phyloP scores from a whole-genome alignment of 2,888 invertebrate species.

The Pogonocherus hispidulus region DNA sequence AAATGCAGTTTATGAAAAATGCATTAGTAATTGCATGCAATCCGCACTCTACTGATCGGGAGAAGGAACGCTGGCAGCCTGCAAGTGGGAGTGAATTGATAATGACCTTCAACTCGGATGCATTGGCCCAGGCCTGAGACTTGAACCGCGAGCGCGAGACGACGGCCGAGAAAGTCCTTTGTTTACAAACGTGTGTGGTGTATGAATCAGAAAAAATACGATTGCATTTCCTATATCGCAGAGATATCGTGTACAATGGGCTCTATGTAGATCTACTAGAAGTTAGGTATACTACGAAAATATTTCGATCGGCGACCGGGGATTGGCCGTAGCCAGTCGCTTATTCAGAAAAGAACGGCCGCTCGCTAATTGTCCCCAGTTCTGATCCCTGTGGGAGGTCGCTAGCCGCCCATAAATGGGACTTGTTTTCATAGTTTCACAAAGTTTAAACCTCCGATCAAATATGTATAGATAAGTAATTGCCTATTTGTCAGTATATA shows the following conservation, averaged over 20 bases:
- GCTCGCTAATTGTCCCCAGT: not conserved
- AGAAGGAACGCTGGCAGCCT: constrained; percentile 40
- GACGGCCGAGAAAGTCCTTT: constrained; percentile 48
- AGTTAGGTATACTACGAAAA: not conserved
- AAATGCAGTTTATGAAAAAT: no score
- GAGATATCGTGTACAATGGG: not conserved
- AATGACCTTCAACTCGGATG: constrained; percentile 65
- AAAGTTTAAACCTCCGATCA: no score
- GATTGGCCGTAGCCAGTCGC: constrained; percentile 11
- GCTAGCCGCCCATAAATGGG: no score
- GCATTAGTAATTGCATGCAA: constrained; percentile 1
- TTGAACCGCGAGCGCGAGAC: constrained; percentile 40
- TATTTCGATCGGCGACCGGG: constrained; percentile 6
- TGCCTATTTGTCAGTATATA: no score
- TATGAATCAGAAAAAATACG: constrained; percentile 16
- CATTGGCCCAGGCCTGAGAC: constrained; percentile 58
- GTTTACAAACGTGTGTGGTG: constrained; percentile 46
- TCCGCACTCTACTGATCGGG: constrained; percentile 22
- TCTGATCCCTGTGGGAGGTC: constrained; percentile 4
- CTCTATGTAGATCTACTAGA: not conserved
- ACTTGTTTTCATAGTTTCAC: no score
- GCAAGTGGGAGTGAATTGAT: constrained; percentile 60
- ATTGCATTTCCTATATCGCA: constrained; percentile 16
- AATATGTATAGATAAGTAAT: no score
- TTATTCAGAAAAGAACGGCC: not conserved